A percentile compares a stretch with the other conserved stretches of the same genome.
phyloP scores from a whole-genome alignment of 1,140 invertebrate species.

The Periplaneta americana region DNA sequence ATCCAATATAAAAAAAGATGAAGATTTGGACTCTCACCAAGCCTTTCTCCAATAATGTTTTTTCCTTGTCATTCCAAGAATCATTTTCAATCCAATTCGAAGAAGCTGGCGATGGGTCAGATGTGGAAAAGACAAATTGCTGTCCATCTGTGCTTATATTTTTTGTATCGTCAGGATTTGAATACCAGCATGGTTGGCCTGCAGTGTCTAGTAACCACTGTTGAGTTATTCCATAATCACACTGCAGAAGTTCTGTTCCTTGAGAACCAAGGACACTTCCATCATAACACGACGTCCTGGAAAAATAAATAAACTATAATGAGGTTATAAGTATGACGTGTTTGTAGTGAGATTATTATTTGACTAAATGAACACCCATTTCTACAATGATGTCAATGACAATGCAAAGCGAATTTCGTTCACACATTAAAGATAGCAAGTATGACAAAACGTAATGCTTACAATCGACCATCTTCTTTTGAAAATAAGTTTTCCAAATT shows the following conservation, averaged over 20 bases:
- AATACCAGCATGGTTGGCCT: slow-evolving; percentile 28
- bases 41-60: slow-evolving; percentile 48
- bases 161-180: slow-evolving; percentile 36
- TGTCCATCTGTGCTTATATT: slow-evolving; percentile 33
- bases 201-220: slow-evolving; percentile 58
- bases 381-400: background rate
- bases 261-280: slow-evolving; percentile 42
- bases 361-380: background rate
- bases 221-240: slow-evolving; percentile 56
- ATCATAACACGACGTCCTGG: slow-evolving; percentile 32
- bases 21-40: slow-evolving; percentile 39
- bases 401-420: background rate
- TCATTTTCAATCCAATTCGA: slow-evolving; percentile 33
- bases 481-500: slow-evolving; percentile 30
- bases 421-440: background rate
- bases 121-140: slow-evolving; percentile 35
- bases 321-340: background rate
- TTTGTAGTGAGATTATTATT: background rate
- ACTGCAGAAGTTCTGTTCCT: slow-evolving; percentile 44
- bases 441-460: slow-evolving; percentile 21
- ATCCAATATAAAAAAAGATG: slow-evolving; percentile 1
- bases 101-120: slow-evolving; percentile 9
- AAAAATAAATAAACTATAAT: background rate
- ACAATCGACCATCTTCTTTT: slow-evolving; percentile 30
- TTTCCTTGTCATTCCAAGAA: slow-evolving; percentile 49